Percentiles rank a stretch among this genome's conserved stretches.
These are phyloP conservation scores for Peromyscus polionotus DNA, from an alignment of 2,113 vertebrate genomes.

Conservation along the genomic window DNA sequence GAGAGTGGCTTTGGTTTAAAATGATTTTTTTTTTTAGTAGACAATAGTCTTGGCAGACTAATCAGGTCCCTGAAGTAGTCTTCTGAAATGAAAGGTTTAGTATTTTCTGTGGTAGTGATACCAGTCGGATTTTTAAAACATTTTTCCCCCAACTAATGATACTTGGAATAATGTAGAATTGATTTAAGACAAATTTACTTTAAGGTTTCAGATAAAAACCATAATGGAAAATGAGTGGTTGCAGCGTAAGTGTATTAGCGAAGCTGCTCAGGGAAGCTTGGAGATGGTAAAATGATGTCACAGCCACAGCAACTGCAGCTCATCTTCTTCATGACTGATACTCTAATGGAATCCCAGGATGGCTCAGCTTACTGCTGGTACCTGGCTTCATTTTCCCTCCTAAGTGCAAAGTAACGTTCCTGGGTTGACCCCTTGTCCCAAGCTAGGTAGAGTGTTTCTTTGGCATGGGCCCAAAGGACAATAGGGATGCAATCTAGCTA, in stretches of 20 bases:
- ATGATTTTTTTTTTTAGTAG: conserved; percentile 37
- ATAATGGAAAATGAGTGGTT: conserved; percentile 74
- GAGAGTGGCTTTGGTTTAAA: conserved; percentile 13
- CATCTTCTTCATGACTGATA: conserved; percentile 52
- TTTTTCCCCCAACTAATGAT: conserved; percentile 65
- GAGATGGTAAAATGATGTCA: conserved; percentile 55
- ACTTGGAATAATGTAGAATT: conserved; percentile 66
- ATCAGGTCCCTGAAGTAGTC: conserved; percentile 49
- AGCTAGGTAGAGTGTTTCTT: conserved; percentile 63
- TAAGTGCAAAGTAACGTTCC: conserved; percentile 64
- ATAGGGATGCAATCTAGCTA: conserved; percentile 76
- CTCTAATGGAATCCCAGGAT: conserved; percentile 36
- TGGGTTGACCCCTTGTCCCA: conserved; percentile 72
- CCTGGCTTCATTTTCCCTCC: conserved; percentile 69
- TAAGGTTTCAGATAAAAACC: conserved; percentile 71
- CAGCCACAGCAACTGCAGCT: conserved; percentile 34
- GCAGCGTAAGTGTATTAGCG: conserved; percentile 60
- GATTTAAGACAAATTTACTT: conserved; percentile 78
- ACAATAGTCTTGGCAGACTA: conserved; percentile 43
- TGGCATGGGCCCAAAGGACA: conserved; percentile 74
- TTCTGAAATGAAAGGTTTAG: conserved; percentile 64
- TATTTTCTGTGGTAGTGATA: conserved; percentile 44
- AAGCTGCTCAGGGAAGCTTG: conserved; percentile 57
- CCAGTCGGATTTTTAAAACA: conserved; percentile 52
- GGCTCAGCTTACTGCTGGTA: conserved; percentile 24